A percentile compares a stretch with the other conserved stretches of the same genome.
Evolutionary conservation across 2,113 vertebrate genomes (phyloP).

Genomic region (Peucedramus taeniatus): DNA sequence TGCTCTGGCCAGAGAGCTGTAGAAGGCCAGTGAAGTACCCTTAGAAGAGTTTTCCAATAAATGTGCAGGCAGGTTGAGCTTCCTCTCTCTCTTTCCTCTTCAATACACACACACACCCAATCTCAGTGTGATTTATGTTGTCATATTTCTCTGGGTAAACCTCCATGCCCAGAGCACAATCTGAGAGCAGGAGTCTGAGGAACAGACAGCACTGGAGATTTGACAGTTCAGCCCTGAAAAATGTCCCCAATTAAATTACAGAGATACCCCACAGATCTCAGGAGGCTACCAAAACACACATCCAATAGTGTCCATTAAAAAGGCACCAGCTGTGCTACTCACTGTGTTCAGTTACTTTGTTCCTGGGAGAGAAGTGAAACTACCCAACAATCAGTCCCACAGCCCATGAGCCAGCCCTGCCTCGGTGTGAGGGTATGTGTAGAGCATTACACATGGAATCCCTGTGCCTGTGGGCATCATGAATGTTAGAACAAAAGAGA

Average conservation of each 20-base stretch:
- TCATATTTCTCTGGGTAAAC: not conserved
- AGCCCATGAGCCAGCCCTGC: not conserved
- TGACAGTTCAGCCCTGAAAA: not conserved
- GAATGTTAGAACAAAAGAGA: not conserved
- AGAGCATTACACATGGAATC: not conserved
- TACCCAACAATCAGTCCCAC: not conserved
- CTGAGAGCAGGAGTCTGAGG: not conserved
- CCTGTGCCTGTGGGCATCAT: not conserved
- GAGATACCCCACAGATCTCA: not conserved
- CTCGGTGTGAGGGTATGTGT: fast-evolving
- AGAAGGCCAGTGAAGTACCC: not conserved
- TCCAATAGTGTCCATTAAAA: not conserved
- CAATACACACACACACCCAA: too few relatives aligned
- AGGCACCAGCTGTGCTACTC: not conserved
- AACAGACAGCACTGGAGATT: not conserved
- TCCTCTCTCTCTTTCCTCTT: not conserved
- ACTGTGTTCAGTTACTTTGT: not conserved
- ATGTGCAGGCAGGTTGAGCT: not conserved
- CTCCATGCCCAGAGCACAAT: not conserved
- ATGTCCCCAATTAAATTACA: not conserved
- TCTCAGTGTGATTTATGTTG: not conserved
- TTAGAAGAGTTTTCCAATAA: not conserved
- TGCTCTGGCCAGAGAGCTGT: not conserved
- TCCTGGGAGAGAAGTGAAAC: not conserved
- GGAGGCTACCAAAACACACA: not conserved